Evolutionary conservation across 2,797 vertebrate genomes (phyloP).

Genomic region (Sebastes taczanowskii): DNA sequence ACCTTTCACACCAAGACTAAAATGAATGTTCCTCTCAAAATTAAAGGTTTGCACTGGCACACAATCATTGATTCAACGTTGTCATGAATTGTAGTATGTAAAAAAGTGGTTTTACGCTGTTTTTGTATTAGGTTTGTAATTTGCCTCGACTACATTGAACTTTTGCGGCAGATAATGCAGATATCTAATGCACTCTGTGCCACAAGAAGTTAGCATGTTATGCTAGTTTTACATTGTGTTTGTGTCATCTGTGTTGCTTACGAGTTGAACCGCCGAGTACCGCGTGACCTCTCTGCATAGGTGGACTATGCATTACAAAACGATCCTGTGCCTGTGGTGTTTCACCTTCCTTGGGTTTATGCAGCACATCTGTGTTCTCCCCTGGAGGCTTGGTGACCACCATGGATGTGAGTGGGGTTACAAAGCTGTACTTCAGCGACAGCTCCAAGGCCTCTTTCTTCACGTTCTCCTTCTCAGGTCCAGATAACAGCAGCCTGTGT

Average conservation of each 20-base stretch:
- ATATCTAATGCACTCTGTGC: too few relatives aligned
- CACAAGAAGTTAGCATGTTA: too few relatives aligned
- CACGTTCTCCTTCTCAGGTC: constrained; percentile 61
- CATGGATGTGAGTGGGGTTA: constrained; percentile 87
- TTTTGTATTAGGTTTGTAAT: too few relatives aligned
- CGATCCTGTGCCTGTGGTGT: fast-evolving
- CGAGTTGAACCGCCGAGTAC: background rate
- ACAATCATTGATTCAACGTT: too few relatives aligned
- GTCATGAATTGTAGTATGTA: too few relatives aligned
- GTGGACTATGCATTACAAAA: too few relatives aligned
- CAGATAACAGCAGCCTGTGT: constrained; percentile 72
- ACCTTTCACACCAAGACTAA: too few relatives aligned
- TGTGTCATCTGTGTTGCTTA: background rate
- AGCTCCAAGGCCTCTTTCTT: constrained; percentile 72
- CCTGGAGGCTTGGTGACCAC: constrained; percentile 84
- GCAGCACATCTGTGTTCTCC: constrained; percentile 72
- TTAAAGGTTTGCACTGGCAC: too few relatives aligned
- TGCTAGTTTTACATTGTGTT: background rate
- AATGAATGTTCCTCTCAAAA: too few relatives aligned
- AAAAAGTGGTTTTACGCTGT: too few relatives aligned
- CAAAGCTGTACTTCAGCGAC: constrained; percentile 84
- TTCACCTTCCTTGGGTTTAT: constrained; percentile 81
- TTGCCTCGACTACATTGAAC: too few relatives aligned
- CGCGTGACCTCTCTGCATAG: fast-evolving
- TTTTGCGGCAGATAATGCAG: too few relatives aligned